Base-by-base conservation (phyloP, 2,113 vertebrate species). In the Ranitomeya imitator region DNA sequence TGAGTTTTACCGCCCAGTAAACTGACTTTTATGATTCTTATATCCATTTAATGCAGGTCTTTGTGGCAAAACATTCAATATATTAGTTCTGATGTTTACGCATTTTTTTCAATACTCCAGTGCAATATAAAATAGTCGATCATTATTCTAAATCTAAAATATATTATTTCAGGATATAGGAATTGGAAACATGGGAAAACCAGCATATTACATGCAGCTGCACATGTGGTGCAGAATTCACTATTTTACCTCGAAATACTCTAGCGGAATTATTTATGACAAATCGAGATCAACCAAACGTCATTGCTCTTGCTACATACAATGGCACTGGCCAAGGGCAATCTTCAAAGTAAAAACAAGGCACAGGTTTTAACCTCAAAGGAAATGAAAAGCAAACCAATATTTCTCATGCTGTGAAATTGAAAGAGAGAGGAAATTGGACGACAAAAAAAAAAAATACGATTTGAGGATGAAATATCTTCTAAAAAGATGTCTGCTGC, bases 381-480 rank as follows among this genome's bases (percentile, higher is more conserved):
- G 87, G 87, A 89, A 89, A 89, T 89, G 61, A 89, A 65, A 89
- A 89, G 54, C 54, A 74, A 89, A 85, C 73, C 87, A 69, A 79
- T 89, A 89, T 89, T 89, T 69, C 60, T 79, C 87, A 89, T 52
- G 87, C 87, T 89, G 87, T 89, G 87, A 88, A 88, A 84, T 77
- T 88, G 59, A 88, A 88, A 84, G 87, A 55, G 45, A 77, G 51
- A 85, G 87, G 87, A 89, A 89, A 89, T 89, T 76, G 83, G 45
- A 59, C 71, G 79, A 83, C 81, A 85, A n/a, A 45, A 16, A 85
- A 37, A 45, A 16, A 85, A 79, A 87, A 71, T 61, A 83, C 80
- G 19, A 61, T 88, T 71, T 51, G 71, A 76, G 81, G 51, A 55
- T 52, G 82, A 84, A 84, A 52, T 84, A 52, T 86, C 65, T 60